Conservation (phyloP, 2,888 invertebrate species). For the Cosmia pyralina region DNA sequence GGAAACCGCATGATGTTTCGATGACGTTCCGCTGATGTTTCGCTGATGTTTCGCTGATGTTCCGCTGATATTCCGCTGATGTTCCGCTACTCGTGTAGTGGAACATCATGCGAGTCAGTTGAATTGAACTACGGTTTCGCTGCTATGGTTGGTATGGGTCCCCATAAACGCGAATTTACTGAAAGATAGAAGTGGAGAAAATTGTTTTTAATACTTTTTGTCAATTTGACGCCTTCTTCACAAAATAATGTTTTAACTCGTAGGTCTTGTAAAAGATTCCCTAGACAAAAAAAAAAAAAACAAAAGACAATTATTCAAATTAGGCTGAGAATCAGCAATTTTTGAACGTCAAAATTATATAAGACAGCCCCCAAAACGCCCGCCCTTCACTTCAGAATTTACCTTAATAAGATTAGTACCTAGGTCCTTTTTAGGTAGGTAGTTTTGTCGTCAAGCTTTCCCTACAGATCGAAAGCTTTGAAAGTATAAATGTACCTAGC, state of each 20-base stretch:
- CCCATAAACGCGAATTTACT: background rate
- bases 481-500: background rate
- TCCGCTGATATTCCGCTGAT: too few species aligned
- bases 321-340: background rate
- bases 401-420: too few species aligned
- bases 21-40: too few species aligned
- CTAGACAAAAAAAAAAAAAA: background rate
- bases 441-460: background rate
- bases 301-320: background rate
- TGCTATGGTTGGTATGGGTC: too few species aligned
- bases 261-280: background rate
- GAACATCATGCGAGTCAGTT: too few species aligned
- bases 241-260: background rate
- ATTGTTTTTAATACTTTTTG: background rate
- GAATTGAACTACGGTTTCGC: too few species aligned
- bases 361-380: background rate
- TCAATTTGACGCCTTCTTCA: background rate
- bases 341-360: background rate
- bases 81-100: too few species aligned
- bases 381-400: too few species aligned
- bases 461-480: constrained; percentile 3
- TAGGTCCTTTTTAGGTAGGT: background rate
- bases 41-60: too few species aligned
- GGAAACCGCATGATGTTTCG: too few species aligned
- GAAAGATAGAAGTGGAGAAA: background rate